A percentile compares a stretch with the other conserved stretches of the same genome.
These are phyloP conservation scores for Melanerpes formicivorus DNA, from an alignment of 2,113 vertebrate species.

Conservation along the genomic window DNA sequence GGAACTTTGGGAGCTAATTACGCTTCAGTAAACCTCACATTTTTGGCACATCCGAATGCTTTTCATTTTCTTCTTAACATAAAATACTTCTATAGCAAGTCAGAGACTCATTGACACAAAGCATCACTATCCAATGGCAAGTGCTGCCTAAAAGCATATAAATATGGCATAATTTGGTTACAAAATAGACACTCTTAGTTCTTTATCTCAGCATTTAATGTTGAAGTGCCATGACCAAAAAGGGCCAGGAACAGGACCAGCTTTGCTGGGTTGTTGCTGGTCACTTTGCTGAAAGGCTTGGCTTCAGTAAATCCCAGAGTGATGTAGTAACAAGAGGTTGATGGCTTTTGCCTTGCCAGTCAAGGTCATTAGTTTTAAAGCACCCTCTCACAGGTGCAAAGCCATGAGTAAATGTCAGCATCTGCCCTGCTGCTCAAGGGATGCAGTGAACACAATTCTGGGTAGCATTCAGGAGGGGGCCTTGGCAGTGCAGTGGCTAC, in stretches of 20 bases:
- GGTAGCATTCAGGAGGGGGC: background rate
- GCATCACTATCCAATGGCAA: slow-evolving; percentile 37
- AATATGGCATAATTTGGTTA: slow-evolving; percentile 58
- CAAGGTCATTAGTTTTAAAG: background rate
- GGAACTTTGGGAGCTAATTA: slow-evolving; percentile 46
- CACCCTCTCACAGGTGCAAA: background rate
- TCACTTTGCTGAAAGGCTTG: background rate
- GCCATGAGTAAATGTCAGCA: background rate
- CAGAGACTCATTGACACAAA: slow-evolving; percentile 57
- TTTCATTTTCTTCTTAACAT: slow-evolving; percentile 40
- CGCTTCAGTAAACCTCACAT: slow-evolving; percentile 50
- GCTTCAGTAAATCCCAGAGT: background rate
- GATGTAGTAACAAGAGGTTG: background rate
- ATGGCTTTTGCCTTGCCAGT: background rate
- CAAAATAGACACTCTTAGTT: slow-evolving; percentile 52
- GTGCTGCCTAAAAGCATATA: slow-evolving; percentile 59
- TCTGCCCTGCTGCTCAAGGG: background rate
- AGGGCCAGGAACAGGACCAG: background rate
- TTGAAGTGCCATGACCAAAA: background rate
- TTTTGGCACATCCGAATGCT: slow-evolving; percentile 70
- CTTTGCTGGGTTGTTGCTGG: background rate
- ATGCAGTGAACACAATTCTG: background rate
- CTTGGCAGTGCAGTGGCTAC: background rate
- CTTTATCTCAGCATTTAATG: background rate
- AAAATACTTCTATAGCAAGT: slow-evolving; percentile 46